Conservation (phyloP, 2,113 vertebrate species). For the Plectropomus leopardus region DNA sequence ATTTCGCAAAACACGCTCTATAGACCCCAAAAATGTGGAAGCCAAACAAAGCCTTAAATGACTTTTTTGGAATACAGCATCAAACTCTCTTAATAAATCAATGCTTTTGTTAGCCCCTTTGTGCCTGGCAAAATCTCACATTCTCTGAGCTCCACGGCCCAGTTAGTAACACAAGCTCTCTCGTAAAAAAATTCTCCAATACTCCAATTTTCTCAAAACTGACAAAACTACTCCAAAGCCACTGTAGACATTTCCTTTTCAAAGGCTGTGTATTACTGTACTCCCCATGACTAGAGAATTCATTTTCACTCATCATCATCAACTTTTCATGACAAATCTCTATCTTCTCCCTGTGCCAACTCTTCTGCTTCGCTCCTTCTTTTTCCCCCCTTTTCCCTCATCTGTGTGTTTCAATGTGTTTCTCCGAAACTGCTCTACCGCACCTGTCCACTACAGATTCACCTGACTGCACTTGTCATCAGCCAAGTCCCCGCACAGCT, state of each 20-base stretch:
- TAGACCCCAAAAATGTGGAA: background rate
- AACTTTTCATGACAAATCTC: background rate
- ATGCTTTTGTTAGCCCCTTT: background rate
- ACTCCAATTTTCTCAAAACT: background rate
- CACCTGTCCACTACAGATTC: slow-evolving; percentile 39
- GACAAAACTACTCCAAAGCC: background rate
- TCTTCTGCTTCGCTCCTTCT: background rate
- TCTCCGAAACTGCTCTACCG: slow-evolving; percentile 1
- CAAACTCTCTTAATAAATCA: background rate
- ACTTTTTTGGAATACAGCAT: background rate
- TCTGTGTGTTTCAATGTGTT: background rate
- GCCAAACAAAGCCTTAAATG: background rate
- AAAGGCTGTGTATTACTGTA: background rate
- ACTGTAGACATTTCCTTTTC: background rate
- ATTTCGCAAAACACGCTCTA: background rate
- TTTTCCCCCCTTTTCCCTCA: background rate
- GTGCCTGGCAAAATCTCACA: background rate
- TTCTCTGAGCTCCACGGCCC: background rate
- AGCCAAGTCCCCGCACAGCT: slow-evolving; percentile 31
- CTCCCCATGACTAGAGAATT: background rate
- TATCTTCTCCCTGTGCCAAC: background rate
- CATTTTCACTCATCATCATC: background rate
- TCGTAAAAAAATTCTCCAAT: background rate
- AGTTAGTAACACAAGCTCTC: background rate
- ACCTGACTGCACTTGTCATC: slow-evolving; percentile 23